These are phyloP conservation scores for Synanceia verrucosa DNA, from an alignment of 2,797 vertebrate genomes.

Conservation along the genomic window DNA sequence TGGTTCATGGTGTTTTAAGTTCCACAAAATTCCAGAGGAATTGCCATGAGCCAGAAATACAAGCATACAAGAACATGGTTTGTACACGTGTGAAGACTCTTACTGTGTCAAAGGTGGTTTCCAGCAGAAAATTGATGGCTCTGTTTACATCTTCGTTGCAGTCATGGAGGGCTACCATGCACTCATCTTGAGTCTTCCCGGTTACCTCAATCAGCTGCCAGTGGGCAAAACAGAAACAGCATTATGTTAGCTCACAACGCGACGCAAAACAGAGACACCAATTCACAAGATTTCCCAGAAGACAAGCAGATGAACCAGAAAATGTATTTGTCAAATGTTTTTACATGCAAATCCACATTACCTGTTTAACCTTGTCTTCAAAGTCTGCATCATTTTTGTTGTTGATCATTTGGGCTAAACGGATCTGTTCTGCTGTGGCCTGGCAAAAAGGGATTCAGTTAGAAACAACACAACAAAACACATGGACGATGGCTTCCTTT, in stretches of 20 bases:
- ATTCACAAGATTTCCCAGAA: background rate
- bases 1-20: background rate
- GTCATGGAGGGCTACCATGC: slow-evolving; percentile 96
- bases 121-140: slow-evolving; percentile 96
- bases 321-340: background rate
- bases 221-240: background rate
- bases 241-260: background rate
- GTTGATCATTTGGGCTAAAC: slow-evolving; percentile 95
- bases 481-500: fast-evolving
- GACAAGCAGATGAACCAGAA: background rate
- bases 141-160: slow-evolving; percentile 97
- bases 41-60: background rate
- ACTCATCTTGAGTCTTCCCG: slow-evolving; percentile 96
- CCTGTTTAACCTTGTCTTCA: slow-evolving; percentile 98
- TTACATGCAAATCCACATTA: slow-evolving; percentile 51
- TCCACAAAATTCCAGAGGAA: background rate
- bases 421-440: slow-evolving; percentile 99
- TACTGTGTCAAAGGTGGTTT: slow-evolving; percentile 94
- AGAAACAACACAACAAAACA: slow-evolving; percentile 13
- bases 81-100: background rate
- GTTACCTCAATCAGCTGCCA: slow-evolving; percentile 95
- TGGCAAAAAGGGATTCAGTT: slow-evolving; percentile 63
- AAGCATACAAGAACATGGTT: background rate
- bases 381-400: slow-evolving; percentile 97
- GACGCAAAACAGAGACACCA: background rate